Evolutionary conservation across 2,113 vertebrate genomes (phyloP).

Genomic region (Oreotrochilus melanogaster): DNA sequence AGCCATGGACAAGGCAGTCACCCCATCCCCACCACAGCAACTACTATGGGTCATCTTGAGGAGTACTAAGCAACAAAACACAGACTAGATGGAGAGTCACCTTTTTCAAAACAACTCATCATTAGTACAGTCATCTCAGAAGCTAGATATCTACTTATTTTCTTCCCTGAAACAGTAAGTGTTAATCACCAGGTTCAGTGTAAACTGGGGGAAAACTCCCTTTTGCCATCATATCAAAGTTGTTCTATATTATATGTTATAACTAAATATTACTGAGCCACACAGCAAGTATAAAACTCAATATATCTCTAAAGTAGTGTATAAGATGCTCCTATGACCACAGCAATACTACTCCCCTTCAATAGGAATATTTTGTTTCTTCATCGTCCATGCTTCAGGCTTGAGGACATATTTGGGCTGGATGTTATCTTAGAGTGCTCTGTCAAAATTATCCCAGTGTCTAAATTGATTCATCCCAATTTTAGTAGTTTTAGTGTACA

Average conservation of each 20-base stretch:
- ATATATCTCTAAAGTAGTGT: neutral
- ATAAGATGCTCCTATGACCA: neutral
- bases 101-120: accelerated
- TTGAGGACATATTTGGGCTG: neutral
- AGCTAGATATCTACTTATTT: neutral
- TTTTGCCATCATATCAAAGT: neutral
- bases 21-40: accelerated
- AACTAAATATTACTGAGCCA: neutral
- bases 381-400: neutral
- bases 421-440: neutral
- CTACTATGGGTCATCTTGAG: neutral
- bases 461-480: neutral
- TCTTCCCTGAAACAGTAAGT: neutral
- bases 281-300: neutral
- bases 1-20: neutral
- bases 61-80: neutral
- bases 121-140: neutral
- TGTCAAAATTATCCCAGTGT: neutral
- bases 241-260: neutral
- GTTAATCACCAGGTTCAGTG: neutral
- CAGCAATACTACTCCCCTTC: neutral
- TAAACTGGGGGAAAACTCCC: neutral
- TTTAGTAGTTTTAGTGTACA: neutral
- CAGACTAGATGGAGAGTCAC: neutral
- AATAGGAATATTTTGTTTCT: neutral